A percentile compares a stretch with the other conserved stretches of the same genome.
Evolutionary conservation across 2,113 vertebrate genomes (phyloP).

Genomic region (Phalacrocorax brasilianus): DNA sequence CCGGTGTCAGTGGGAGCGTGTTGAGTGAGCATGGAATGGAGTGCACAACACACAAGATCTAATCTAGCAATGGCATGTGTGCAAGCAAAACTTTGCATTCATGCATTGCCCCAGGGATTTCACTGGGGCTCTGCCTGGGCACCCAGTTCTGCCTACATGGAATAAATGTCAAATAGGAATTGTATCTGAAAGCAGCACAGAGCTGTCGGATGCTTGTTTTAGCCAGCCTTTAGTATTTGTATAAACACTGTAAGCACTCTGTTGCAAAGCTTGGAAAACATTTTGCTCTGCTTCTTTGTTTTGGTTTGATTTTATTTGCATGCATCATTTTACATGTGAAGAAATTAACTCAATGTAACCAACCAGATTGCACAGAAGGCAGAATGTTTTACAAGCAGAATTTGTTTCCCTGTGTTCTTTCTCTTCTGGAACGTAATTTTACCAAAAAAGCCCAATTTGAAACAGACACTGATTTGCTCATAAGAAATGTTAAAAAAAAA

Average conservation of each 20-base stretch:
- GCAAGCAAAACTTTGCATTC: slow-evolving; percentile 9
- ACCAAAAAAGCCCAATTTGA: neutral
- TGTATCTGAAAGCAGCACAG: slow-evolving; percentile 9
- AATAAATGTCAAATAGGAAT: slow-evolving; percentile 22
- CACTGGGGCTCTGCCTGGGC: slow-evolving; percentile 12
- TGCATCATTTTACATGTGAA: slow-evolving; percentile 2
- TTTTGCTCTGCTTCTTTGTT: slow-evolving; percentile 33
- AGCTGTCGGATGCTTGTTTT: slow-evolving; percentile 42
- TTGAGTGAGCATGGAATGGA: neutral
- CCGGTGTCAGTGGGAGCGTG: neutral
- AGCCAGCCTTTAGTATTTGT: slow-evolving; percentile 48
- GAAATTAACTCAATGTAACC: neutral
- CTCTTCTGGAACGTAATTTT: neutral
- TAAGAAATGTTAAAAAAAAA: neutral
- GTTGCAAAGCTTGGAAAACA: slow-evolving; percentile 42
- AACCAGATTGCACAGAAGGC: neutral
- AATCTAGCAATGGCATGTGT: neutral
- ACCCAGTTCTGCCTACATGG: slow-evolving; percentile 4
- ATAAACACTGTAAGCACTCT: slow-evolving; percentile 38
- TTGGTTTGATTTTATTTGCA: slow-evolving; percentile 45
- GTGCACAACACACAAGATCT: neutral
- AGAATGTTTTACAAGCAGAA: neutral
- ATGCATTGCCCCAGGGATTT: neutral
- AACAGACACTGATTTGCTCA: neutral
- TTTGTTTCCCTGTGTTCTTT: neutral